A percentile compares a stretch with the other conserved stretches of the same genome.
phyloP scores from a whole-genome alignment of 2,888 invertebrate species.

The Thymelicus acteon region DNA sequence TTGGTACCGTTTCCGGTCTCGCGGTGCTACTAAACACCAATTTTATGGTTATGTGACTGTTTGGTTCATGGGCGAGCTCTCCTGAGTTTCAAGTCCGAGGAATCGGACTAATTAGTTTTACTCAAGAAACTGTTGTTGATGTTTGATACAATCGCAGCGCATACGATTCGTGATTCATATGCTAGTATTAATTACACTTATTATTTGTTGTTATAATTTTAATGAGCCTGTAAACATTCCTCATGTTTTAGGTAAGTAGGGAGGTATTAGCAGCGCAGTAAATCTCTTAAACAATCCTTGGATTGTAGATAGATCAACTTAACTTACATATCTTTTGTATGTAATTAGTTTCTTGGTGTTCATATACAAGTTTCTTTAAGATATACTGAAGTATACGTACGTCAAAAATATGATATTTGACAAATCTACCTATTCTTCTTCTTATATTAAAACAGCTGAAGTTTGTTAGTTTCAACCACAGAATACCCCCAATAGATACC shows the following conservation, averaged over 20 bases:
- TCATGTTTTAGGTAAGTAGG: constrained; percentile 9
- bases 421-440: no score
- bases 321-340: constrained; percentile 5
- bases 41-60: constrained; percentile 72
- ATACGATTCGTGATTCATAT: constrained; percentile 37
- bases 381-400: no score
- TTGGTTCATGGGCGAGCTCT: constrained; percentile 59
- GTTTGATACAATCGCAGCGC: constrained; percentile 43
- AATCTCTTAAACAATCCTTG: constrained; percentile 24
- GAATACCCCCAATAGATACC: no score
- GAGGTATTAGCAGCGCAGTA: constrained; percentile 5
- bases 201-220: constrained; percentile 42
- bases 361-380: no score
- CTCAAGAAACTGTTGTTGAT: constrained; percentile 50
- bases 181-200: constrained; percentile 42
- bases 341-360: not conserved
- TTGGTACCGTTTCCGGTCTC: constrained; percentile 72
- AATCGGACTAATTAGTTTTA: constrained; percentile 66
- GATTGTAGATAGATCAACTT: constrained; percentile 11
- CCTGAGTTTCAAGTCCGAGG: constrained; percentile 49
- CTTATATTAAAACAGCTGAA: no score
- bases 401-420: no score
- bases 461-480: no score
- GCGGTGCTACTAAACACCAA: constrained; percentile 67
- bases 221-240: constrained; percentile 39